These are phyloP conservation scores for Tapirus indicus DNA, from an alignment of 2,797 vertebrate species.

Conservation along the genomic window DNA sequence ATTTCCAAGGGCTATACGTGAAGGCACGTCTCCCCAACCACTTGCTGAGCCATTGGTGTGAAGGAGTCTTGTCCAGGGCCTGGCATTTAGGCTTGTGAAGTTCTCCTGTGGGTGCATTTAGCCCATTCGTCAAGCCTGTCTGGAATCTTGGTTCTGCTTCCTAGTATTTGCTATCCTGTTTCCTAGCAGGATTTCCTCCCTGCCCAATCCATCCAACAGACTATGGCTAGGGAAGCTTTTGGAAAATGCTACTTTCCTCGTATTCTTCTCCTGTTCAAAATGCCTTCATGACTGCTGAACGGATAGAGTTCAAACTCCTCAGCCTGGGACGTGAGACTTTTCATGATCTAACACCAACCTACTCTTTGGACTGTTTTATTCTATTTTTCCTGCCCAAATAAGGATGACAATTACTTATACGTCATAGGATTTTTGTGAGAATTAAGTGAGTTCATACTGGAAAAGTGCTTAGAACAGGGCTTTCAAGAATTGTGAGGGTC, in stretches of 20 bases:
- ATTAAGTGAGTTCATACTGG: not conserved
- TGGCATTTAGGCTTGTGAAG: conserved; percentile 80
- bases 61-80: conserved; percentile 58
- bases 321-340: not conserved
- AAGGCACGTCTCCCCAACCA: conserved; percentile 53
- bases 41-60: conserved; percentile 60
- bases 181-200: conserved; percentile 70
- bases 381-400: not conserved
- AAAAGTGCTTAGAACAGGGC: not conserved
- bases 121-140: conserved; percentile 58
- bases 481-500: not conserved
- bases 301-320: not conserved
- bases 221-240: not conserved
- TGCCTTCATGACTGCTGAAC: not conserved
- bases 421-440: not conserved
- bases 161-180: conserved; percentile 55
- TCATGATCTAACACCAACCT: not conserved
- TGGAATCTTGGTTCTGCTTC: conserved; percentile 52
- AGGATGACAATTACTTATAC: not conserved
- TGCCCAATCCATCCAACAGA: not conserved
- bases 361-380: not conserved
- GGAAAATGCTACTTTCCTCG: conserved; percentile 25
- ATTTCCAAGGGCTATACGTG: conserved; percentile 33
- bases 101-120: conserved; percentile 70
- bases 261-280: conserved; percentile 7